These are phyloP conservation scores for Cherax destructor DNA, from an alignment of 1,140 invertebrate species.

Conservation along the genomic window DNA sequence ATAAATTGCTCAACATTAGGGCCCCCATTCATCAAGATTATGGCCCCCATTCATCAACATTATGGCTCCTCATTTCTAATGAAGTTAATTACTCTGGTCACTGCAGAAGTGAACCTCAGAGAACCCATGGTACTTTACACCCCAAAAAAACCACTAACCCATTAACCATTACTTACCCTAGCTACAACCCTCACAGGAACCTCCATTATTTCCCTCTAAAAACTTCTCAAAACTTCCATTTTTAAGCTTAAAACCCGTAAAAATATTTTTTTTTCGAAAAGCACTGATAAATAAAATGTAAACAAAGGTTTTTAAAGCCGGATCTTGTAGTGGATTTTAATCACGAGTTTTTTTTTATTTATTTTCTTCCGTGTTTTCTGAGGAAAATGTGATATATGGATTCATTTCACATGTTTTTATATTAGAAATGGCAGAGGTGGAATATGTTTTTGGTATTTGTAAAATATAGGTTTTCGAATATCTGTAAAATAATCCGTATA, in stretches of 20 bases:
- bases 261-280: not conserved
- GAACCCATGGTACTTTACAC: not conserved
- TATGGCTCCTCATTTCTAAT: not conserved
- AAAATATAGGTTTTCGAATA: not conserved
- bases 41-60: not conserved
- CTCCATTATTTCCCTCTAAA: constrained; percentile 14
- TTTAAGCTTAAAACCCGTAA: not conserved
- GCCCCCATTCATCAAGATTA: not conserved
- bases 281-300: not conserved
- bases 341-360: not conserved
- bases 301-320: not conserved
- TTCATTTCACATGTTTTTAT: not conserved
- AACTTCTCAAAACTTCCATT: not conserved
- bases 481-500: not conserved
- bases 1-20: not conserved
- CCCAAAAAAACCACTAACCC: not conserved
- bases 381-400: not conserved
- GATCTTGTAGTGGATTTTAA: not conserved
- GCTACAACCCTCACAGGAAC: constrained; percentile 55
- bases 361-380: not conserved
- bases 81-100: not conserved
- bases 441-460: not conserved
- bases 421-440: not conserved
- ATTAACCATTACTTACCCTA: constrained; percentile 28
- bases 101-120: not conserved